Conservation (phyloP, 1,140 invertebrate genomes). For the Charaxes varanes region DNA sequence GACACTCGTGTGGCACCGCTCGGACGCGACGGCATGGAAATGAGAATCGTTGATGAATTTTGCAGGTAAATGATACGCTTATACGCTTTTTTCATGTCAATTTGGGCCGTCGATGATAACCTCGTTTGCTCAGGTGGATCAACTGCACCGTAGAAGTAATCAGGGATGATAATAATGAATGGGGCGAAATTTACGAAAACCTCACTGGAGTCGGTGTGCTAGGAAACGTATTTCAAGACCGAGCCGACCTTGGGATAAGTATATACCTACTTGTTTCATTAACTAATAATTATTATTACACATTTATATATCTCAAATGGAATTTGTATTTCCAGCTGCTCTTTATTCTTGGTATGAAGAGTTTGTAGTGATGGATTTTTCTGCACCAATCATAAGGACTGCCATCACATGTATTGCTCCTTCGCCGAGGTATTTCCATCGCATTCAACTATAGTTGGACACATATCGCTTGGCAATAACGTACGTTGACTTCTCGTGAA, state of each 20-base stretch:
- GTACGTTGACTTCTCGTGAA: too few species aligned
- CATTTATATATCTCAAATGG: slow-evolving; percentile 1
- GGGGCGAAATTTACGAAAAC: slow-evolving; percentile 77
- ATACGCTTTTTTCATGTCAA: slow-evolving; percentile 1
- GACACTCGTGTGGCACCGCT: slow-evolving; percentile 27
- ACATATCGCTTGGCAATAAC: too few species aligned
- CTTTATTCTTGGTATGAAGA: slow-evolving; percentile 77
- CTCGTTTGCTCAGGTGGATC: slow-evolving; percentile 49
- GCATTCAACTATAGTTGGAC: too few species aligned
- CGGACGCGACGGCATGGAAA: slow-evolving; percentile 54
- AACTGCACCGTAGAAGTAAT: slow-evolving; percentile 70
- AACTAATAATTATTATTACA: not conserved
- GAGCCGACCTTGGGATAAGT: slow-evolving; percentile 76
- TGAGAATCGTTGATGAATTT: slow-evolving; percentile 59
- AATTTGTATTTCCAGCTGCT: slow-evolving; percentile 60
- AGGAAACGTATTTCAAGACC: slow-evolving; percentile 74
- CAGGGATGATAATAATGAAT: slow-evolving; percentile 69
- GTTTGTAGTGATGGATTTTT: slow-evolving; percentile 74
- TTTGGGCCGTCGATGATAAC: slow-evolving; percentile 1
- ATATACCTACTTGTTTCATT: slow-evolving; percentile 13
- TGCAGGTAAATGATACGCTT: slow-evolving; percentile 59
- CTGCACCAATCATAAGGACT: slow-evolving; percentile 71
- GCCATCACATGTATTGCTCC: slow-evolving; percentile 77
- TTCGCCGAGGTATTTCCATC: slow-evolving; percentile 74
- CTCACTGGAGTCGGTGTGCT: slow-evolving; percentile 75